These are phyloP conservation scores for Ptychobarbus kaznakovi DNA, from an alignment of 2,797 vertebrate genomes.

Conservation along the genomic window DNA sequence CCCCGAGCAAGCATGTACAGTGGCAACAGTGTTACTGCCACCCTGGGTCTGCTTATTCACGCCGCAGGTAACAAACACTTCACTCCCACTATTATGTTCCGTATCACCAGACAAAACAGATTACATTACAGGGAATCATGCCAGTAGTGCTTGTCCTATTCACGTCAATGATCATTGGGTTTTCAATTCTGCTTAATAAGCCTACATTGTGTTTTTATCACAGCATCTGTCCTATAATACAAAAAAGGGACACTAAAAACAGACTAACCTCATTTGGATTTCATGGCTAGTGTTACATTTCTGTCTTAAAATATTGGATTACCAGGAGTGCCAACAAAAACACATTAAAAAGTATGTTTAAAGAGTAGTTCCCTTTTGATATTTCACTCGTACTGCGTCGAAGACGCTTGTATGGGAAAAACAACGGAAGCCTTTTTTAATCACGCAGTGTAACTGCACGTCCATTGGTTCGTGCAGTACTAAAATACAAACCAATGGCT, in stretches of 20 bases:
- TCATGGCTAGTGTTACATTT: constrained; percentile 10
- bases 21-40: constrained; percentile 71
- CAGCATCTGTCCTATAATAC: not conserved
- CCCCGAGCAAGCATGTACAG: constrained; percentile 58
- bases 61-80: constrained; percentile 70
- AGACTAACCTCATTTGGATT: not conserved
- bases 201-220: not conserved
- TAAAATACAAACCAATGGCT: too few species aligned
- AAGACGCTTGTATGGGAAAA: too few species aligned
- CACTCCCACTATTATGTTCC: not conserved
- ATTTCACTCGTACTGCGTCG: too few species aligned
- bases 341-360: not conserved
- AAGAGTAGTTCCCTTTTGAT: not conserved
- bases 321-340: not conserved
- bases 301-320: not conserved
- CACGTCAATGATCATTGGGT: not conserved
- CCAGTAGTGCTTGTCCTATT: not conserved
- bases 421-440: too few species aligned
- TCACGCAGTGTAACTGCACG: too few species aligned
- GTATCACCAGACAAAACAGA: not conserved
- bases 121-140: constrained; percentile 6
- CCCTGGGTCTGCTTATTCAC: constrained; percentile 76
- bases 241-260: not conserved
- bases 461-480: too few species aligned
- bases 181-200: not conserved